These are phyloP conservation scores for Nyctibius grandis DNA, from an alignment of 2,797 vertebrate species.

Conservation along the genomic window DNA sequence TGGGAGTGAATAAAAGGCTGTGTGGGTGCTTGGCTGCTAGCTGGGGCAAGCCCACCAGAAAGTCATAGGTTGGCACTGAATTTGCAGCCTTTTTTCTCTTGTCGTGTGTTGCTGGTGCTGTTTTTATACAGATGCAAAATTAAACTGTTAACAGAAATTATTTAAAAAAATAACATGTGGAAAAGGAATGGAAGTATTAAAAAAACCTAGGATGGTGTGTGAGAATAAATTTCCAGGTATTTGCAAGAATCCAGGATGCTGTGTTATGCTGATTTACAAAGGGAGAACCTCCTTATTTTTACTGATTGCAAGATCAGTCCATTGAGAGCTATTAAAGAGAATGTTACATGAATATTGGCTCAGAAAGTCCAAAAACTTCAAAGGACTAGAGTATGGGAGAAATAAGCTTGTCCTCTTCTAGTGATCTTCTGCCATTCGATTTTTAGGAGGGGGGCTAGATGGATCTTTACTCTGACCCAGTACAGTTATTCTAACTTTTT, in stretches of 20 bases:
- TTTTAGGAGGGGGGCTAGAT: neutral
- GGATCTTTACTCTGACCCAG: neutral
- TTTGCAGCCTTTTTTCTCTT: neutral
- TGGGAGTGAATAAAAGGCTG: neutral
- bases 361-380: neutral
- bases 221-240: neutral
- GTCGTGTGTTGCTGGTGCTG: neutral
- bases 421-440: neutral
- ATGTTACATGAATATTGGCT: neutral
- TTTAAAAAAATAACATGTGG: neutral
- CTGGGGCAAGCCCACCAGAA: neutral
- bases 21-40: neutral
- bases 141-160: neutral
- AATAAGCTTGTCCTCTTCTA: neutral
- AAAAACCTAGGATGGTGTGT: fast-evolving
- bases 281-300: neutral
- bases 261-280: neutral
- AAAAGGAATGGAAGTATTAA: neutral
- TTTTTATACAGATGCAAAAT: neutral
- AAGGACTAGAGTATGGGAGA: neutral
- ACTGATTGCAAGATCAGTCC: neutral
- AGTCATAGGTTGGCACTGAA: neutral
- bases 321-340: neutral
- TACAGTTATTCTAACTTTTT: neutral
- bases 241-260: neutral